Conservation (phyloP, 1,140 invertebrate species). For the Scaptomyza hsui region DNA sequence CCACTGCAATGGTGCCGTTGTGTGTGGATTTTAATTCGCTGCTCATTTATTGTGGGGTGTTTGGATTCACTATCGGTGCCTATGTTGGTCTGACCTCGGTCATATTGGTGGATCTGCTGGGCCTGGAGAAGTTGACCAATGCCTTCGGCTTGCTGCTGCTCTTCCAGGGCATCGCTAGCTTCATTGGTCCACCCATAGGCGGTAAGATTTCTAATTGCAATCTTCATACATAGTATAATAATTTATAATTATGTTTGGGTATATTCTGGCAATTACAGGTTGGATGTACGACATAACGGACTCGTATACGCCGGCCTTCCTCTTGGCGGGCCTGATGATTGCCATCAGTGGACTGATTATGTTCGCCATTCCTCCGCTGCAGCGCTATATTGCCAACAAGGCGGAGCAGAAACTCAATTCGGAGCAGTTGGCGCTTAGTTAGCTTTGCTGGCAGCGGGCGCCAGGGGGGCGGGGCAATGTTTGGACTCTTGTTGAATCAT, state of each 20-base stretch:
- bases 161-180: conserved; percentile 95
- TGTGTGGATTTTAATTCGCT: conserved; percentile 89
- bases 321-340: conserved; percentile 92
- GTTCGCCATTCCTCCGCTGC: conserved; percentile 92
- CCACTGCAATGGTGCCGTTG: conserved; percentile 90
- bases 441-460: conserved; percentile 20
- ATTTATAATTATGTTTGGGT: not conserved
- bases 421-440: conserved; percentile 70
- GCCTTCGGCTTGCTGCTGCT: conserved; percentile 95
- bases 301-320: conserved; percentile 94
- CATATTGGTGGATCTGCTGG: conserved; percentile 93
- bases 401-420: conserved; percentile 46
- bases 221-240: no score
- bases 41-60: conserved; percentile 91
- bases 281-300: conserved; percentile 90
- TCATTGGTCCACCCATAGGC: conserved; percentile 94
- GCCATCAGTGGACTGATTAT: conserved; percentile 94
- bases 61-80: conserved; percentile 95
- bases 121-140: conserved; percentile 94
- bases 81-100: conserved; percentile 97
- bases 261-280: conserved; percentile 88
- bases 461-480: conserved; percentile 5
- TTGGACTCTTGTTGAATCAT: not conserved
- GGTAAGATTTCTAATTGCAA: conserved; percentile 88
- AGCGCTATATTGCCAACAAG: conserved; percentile 84